phyloP scores from a whole-genome alignment of 2,113 vertebrate genomes.

The Piaya cayana region DNA sequence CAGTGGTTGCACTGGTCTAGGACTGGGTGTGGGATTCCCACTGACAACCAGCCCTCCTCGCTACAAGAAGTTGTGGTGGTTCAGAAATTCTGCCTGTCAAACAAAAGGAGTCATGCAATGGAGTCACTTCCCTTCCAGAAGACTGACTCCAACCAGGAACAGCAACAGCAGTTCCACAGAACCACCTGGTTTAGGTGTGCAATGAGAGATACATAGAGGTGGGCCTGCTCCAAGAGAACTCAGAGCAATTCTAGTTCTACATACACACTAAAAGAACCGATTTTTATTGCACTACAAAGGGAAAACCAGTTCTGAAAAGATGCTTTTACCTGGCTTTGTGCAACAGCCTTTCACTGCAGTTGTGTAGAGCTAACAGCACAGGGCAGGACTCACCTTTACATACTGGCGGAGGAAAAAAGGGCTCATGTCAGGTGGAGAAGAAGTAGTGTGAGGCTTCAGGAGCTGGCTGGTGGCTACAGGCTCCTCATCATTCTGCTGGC shows the following conservation, averaged over 20 bases:
- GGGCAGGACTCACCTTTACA: constrained; percentile 86
- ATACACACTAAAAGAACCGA: fast-evolving
- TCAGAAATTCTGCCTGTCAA: neutral
- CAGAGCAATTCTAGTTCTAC: neutral
- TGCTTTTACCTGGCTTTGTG: neutral
- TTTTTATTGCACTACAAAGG: neutral
- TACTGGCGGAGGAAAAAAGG: constrained; percentile 98
- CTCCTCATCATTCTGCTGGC: constrained; percentile 95
- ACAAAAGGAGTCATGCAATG: neutral
- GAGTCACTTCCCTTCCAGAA: neutral
- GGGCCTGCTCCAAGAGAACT: neutral
- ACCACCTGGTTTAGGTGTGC: neutral
- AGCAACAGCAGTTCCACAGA: neutral
- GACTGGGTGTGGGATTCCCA: neutral
- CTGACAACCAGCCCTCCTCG: neutral
- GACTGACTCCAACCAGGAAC: neutral
- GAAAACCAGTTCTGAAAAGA: neutral
- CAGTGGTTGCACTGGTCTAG: neutral
- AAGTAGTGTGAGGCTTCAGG: constrained; percentile 92
- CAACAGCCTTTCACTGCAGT: neutral
- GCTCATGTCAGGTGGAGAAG: constrained; percentile 98
- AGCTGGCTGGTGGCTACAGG: constrained; percentile 90
- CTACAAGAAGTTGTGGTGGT: neutral
- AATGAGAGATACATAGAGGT: fast-evolving
- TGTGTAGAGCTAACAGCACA: neutral